A percentile compares a stretch with the other conserved stretches of the same genome.
phyloP scores from a whole-genome alignment of 2,888 invertebrate species.

The Nemoura dubitans region DNA sequence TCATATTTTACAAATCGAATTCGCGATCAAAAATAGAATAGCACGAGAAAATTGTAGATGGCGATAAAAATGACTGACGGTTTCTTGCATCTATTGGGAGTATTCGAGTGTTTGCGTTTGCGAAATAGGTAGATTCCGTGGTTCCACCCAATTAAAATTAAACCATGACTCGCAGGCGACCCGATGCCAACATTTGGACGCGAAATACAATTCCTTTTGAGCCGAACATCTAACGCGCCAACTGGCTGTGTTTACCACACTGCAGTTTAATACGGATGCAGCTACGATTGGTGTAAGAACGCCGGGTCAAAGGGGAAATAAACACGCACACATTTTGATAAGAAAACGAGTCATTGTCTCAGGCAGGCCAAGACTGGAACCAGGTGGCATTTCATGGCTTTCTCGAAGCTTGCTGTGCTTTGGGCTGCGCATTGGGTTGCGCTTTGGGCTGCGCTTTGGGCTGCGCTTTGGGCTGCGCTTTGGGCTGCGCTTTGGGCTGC shows the following conservation, averaged over 20 bases:
- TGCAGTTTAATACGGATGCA: background rate
- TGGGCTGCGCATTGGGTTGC: background rate
- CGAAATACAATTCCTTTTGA: background rate
- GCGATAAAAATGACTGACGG: background rate
- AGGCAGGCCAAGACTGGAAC: background rate
- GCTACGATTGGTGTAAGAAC: conserved; percentile 22
- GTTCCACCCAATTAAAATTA: no score
- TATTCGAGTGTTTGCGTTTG: no score
- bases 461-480: background rate
- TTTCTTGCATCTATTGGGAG: no score
- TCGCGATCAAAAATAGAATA: background rate
- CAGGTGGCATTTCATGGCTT: background rate
- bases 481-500: background rate
- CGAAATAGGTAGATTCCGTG: no score
- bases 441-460: background rate
- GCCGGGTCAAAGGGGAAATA: conserved; percentile 7
- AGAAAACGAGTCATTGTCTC: background rate
- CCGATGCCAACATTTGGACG: background rate
- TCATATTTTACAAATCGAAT: background rate
- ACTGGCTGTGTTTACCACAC: background rate
- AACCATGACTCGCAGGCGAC: background rate
- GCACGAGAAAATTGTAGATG: background rate
- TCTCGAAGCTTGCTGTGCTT: background rate
- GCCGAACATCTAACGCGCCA: background rate
- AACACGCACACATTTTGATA: conserved; percentile 15